Evolutionary conservation across 2,888 invertebrate species (phyloP), one percentile per base, ranked within the genome.

Genomic region (Dicyrtoma fusca): DNA sequence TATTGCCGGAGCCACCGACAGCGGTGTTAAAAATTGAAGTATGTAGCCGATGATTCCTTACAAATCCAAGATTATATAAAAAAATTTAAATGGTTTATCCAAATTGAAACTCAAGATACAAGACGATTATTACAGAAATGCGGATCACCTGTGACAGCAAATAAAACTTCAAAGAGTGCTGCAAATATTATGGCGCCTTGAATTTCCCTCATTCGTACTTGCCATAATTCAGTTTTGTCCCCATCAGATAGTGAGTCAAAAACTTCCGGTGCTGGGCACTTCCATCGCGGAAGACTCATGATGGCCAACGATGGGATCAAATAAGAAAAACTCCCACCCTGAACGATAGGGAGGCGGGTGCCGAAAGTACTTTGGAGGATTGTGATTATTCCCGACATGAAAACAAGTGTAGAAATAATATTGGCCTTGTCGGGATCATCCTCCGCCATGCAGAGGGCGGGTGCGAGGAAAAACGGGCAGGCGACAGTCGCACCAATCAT

Each of bases 401-500:
- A 91, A 75, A 92, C 90, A 89, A 92, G 91, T 0, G 92, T 92
- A n/a, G 53, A 68, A 8, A 68, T 68, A 3, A 68, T 57, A 42
- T 57, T 68, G 6, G 68, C 68, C n/a, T 68, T 68, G 23, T 68
- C 57, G 10, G 61, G 61, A 17, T 61, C 61, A 61, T 61, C 61
- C 78, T 90, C 89, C 64, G 86, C 86, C 89, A 92, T 91, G 82
- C 92, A 93, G 1, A 93, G 86, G 0, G 91, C 90, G 0, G 91
- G 91, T 13, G 91, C 90, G 73, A 93, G 84, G 75, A 93, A 89
- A 82, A 92, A 91, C 0, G 92, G 92, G 79, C 92, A 91, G 0
- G 92, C 89, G 8, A 93, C 90, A 49, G 92, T 92, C 0, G 91
- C 91, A 0, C 92, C 92, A 74, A 94, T 91, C 90, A 93, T 92